Evolutionary conservation across 2,888 invertebrate species (phyloP), one percentile per base, ranked within the genome.

Genomic region (Cyclophora punctaria): DNA sequence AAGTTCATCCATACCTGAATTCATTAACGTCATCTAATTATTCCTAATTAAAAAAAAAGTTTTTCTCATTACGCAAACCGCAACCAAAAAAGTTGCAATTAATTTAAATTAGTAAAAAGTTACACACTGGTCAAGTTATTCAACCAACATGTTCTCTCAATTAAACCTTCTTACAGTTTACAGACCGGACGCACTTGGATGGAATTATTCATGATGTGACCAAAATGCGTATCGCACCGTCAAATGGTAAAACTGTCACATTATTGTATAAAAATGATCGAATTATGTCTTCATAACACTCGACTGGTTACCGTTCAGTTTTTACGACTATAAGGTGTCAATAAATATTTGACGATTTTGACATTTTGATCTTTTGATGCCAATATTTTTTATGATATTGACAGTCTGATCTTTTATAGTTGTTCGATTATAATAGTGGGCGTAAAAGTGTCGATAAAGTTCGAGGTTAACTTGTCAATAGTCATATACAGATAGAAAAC

Each of bases 151-250:
- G 78, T 76, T 79, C 80, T 78, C 79, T 83, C 82, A 84, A 85
- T 84, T 84, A 85, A 81, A 75, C 69, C 69, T 69, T 75, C 75
- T 44, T 44, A 33, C 44, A 59, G 64, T 78, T 77, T 78, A 70
- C 72, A 58, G 64, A 63, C 75, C 79, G 79, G 81, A 80, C 78
- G 76, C 72, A 70, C 67, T 59, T 57, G 69, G 63, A 65, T 65
- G 69, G 78, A 83, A 85, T 84, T 76, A 85, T 84, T 84, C 83
- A 83, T 84, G 80, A 80, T 70, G 71, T 66, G 67, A 66, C 67
- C 68, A 61, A 56, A 37, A 37, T 37, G 63, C 67, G 73, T 74
- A 71, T 78, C 78, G 73, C 71, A 71, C 67, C 60, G 57, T 69
- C 64, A 71, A 68, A 71, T 71, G 70, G 69, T 64, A 69, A 62